phyloP scores from a whole-genome alignment of 2,797 vertebrate species.

The Amazona finschi region DNA sequence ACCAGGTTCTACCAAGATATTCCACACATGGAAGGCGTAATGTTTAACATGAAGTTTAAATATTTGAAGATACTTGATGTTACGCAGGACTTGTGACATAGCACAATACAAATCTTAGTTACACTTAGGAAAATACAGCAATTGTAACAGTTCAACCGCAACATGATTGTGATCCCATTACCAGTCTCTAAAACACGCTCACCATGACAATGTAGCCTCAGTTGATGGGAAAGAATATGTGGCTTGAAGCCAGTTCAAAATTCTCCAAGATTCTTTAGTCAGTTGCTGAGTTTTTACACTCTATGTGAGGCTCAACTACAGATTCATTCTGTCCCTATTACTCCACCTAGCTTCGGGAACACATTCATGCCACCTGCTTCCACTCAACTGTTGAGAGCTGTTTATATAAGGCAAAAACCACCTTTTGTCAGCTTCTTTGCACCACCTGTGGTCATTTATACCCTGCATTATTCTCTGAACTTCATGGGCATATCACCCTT shows the following conservation, averaged over 20 bases:
- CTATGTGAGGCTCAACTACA: background rate
- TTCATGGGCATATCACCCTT: fast-evolving
- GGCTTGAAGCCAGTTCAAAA: background rate
- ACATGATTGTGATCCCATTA: background rate
- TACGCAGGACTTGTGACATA: background rate
- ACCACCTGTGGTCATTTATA: background rate
- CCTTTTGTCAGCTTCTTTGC: background rate
- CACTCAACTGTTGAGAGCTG: background rate
- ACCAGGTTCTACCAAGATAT: background rate
- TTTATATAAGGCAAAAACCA: background rate
- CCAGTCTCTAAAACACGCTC: background rate
- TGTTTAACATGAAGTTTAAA: fast-evolving
- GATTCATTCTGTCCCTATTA: fast-evolving
- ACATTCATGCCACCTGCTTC: background rate
- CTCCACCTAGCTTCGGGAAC: background rate
- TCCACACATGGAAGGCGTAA: background rate
- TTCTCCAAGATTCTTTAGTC: background rate
- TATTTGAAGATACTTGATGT: background rate
- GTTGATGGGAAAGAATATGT: background rate
- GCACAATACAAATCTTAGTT: background rate
- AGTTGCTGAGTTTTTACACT: fast-evolving
- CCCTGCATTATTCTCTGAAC: background rate
- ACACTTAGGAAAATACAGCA: background rate
- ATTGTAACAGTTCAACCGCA: background rate
- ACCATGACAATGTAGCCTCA: fast-evolving